phyloP scores from a whole-genome alignment of 2,797 vertebrate genomes.

The Astyanax mexicanus region DNA sequence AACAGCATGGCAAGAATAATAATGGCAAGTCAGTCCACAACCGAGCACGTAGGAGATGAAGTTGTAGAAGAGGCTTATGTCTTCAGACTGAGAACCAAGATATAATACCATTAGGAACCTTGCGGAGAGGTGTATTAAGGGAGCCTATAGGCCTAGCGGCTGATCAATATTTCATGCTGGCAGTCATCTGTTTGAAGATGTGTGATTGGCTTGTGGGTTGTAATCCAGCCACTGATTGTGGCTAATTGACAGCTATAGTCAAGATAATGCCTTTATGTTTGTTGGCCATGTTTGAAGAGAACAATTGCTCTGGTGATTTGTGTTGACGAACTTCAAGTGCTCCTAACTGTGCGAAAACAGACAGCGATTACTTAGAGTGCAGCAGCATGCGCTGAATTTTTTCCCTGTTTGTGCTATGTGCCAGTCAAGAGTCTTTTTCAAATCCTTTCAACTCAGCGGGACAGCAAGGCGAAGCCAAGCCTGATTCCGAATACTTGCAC shows the following conservation, averaged over 20 bases:
- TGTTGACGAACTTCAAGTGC: constrained; percentile 28
- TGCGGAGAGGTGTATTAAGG: constrained; percentile 23
- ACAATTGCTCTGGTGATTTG: constrained; percentile 6
- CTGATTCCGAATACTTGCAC: constrained; percentile 11
- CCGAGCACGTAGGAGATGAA: not conserved
- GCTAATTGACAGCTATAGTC: constrained; percentile 33
- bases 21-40: too few species aligned
- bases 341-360: not conserved
- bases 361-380: constrained; percentile 27
- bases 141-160: constrained; percentile 1
- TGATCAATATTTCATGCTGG: constrained; percentile 31
- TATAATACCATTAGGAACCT: constrained; percentile 1
- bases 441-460: constrained; percentile 34
- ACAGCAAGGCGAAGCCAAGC: constrained; percentile 15
- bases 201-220: constrained; percentile 36
- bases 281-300: constrained; percentile 25
- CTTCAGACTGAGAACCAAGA: not conserved
- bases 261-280: constrained; percentile 23
- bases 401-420: constrained; percentile 6
- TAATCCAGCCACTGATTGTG: constrained; percentile 31
- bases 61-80: not conserved
- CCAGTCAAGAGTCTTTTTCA: constrained; percentile 2
- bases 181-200: constrained; percentile 40
- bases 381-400: constrained; percentile 4
- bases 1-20: too few species aligned